Conservation (phyloP, 1,140 invertebrate species). For the Linepithema humile region DNA sequence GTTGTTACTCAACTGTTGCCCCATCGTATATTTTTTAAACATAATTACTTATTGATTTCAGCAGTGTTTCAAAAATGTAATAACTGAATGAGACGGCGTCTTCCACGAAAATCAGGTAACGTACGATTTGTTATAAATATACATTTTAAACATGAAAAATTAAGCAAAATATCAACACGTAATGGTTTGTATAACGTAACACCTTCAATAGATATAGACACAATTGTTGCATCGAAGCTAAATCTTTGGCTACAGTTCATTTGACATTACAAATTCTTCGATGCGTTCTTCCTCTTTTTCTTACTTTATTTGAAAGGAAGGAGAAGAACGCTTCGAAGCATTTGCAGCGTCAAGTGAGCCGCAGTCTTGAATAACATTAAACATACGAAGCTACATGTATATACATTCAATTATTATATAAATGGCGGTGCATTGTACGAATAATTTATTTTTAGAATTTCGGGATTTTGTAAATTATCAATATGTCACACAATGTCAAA, state of each 20-base stretch:
- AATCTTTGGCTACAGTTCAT: too few species aligned
- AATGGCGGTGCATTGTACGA: neutral
- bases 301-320: too few species aligned
- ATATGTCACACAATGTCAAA: neutral
- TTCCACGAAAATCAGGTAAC: neutral
- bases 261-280: too few species aligned
- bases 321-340: too few species aligned
- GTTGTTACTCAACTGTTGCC: too few species aligned
- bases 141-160: neutral
- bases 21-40: neutral
- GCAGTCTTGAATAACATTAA: neutral
- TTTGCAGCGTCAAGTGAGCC: too few species aligned
- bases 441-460: neutral
- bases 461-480: neutral
- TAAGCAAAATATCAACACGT: too few species aligned
- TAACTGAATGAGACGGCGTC: neutral
- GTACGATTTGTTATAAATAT: neutral
- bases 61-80: neutral
- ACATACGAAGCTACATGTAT: neutral
- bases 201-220: neutral
- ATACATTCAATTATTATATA: neutral
- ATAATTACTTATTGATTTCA: neutral
- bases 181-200: neutral
- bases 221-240: too few species aligned
- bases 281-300: too few species aligned